Evolutionary conservation across 2,888 invertebrate species (phyloP).

Genomic region (Octonoba sinensis): DNA sequence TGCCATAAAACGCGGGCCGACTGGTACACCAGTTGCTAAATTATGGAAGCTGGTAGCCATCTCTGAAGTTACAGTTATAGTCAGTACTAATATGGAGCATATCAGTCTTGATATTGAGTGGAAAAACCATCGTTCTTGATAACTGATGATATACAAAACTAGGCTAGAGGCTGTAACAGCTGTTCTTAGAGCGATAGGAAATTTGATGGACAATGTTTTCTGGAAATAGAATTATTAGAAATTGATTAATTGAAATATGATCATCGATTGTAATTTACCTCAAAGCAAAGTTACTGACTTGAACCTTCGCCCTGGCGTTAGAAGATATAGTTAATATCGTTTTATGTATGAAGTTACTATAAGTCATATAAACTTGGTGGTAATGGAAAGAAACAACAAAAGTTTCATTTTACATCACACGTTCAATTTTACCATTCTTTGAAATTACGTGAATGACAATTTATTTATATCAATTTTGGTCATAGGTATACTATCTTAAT

Average conservation of each 20-base stretch:
- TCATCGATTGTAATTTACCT: too few relatives aligned
- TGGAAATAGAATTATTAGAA: neutral
- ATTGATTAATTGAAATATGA: too few relatives aligned
- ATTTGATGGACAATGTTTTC: slow-evolving; percentile 20
- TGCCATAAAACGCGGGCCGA: slow-evolving; percentile 66
- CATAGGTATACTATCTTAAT: too few relatives aligned
- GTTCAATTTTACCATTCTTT: too few relatives aligned
- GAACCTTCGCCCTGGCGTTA: too few relatives aligned
- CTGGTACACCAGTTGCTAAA: neutral
- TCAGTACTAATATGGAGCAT: slow-evolving; percentile 62
- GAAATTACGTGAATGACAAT: too few relatives aligned
- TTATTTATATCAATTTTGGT: too few relatives aligned
- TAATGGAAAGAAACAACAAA: too few relatives aligned
- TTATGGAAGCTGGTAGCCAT: slow-evolving; percentile 27
- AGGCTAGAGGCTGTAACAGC: slow-evolving; percentile 26
- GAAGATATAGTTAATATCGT: too few relatives aligned
- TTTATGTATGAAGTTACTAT: too few relatives aligned
- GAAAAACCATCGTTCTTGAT: slow-evolving; percentile 65
- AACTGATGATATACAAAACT: slow-evolving; percentile 49
- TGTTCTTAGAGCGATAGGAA: slow-evolving; percentile 18
- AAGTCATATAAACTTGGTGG: too few relatives aligned
- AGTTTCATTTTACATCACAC: too few relatives aligned
- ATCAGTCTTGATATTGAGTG: slow-evolving; percentile 58
- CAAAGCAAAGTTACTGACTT: neutral
- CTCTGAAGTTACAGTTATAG: slow-evolving; percentile 55